phyloP scores from a whole-genome alignment of 2,797 vertebrate genomes.

The Moxostoma hubbsi region DNA sequence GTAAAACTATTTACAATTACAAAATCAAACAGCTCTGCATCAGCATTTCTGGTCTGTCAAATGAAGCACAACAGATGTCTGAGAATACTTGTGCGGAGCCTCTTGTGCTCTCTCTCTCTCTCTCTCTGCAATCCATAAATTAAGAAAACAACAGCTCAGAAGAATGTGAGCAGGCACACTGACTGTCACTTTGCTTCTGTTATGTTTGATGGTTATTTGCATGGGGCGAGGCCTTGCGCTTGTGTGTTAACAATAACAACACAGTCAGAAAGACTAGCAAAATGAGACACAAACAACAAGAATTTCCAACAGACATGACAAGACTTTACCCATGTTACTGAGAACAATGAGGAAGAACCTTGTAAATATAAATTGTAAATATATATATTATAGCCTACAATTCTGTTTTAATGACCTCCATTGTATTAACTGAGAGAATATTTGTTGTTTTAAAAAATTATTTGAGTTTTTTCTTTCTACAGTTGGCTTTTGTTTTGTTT shows the following conservation, averaged over 20 bases:
- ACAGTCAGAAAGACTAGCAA: neutral
- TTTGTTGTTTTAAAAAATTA: no score
- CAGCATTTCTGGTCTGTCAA: neutral
- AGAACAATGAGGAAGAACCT: slow-evolving; percentile 1
- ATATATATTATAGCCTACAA: no score
- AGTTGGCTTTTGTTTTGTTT: no score
- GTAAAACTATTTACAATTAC: slow-evolving; percentile 9
- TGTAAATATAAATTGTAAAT: no score
- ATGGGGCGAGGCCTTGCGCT: slow-evolving; percentile 22
- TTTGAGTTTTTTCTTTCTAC: no score
- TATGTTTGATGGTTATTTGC: slow-evolving; percentile 13
- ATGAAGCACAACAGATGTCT: neutral
- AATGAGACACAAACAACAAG: neutral
- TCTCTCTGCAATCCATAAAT: neutral
- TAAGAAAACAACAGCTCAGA: neutral
- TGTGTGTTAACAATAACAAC: neutral
- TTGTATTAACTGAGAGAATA: no score
- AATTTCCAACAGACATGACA: neutral
- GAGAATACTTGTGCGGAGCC: neutral
- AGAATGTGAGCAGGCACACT: neutral
- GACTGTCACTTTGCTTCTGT: neutral
- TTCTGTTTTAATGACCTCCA: no score
- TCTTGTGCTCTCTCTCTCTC: neutral
- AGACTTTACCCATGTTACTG: neutral
- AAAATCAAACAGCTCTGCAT: neutral